A percentile compares a stretch with the other conserved stretches of the same genome.
Conservation (phyloP, 2,797 vertebrate genomes). For the Bucorvus abyssinicus region DNA sequence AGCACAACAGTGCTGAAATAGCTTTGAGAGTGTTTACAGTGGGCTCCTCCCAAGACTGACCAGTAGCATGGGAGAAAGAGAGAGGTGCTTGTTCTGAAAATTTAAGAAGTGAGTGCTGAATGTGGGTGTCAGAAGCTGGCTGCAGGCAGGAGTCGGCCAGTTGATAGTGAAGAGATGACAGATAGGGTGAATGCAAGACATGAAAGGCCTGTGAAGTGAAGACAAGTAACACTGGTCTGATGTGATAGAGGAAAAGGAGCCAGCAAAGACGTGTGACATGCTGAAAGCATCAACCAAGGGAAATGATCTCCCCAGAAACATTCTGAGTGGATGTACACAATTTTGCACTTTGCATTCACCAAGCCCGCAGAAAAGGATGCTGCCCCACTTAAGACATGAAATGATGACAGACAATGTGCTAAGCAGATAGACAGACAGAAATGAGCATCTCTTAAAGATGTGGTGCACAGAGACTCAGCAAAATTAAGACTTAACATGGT, state of each 20-base stretch:
- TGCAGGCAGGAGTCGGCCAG: not conserved
- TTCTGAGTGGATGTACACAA: not conserved
- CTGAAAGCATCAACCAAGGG: not conserved
- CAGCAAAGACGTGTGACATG: not conserved
- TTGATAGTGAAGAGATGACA: not conserved
- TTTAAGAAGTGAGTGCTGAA: constrained; percentile 28
- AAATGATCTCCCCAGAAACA: not conserved
- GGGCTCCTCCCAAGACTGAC: not conserved
- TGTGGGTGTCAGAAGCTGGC: not conserved
- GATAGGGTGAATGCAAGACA: not conserved
- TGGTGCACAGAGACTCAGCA: not conserved
- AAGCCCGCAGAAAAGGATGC: not conserved
- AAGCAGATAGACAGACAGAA: not conserved
- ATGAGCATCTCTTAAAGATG: not conserved
- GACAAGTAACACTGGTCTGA: not conserved
- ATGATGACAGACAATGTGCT: not conserved
- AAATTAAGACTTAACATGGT: not conserved
- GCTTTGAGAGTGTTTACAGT: not conserved
- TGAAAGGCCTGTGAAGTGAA: not conserved
- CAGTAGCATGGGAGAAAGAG: not conserved
- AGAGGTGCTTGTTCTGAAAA: constrained; percentile 3
- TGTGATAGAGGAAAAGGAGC: not conserved
- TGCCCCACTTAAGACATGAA: not conserved
- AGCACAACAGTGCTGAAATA: not conserved
- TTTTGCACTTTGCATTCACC: not conserved